These are phyloP conservation scores for Panopea generosa DNA, from an alignment of 2,888 invertebrate genomes.

Conservation along the genomic window DNA sequence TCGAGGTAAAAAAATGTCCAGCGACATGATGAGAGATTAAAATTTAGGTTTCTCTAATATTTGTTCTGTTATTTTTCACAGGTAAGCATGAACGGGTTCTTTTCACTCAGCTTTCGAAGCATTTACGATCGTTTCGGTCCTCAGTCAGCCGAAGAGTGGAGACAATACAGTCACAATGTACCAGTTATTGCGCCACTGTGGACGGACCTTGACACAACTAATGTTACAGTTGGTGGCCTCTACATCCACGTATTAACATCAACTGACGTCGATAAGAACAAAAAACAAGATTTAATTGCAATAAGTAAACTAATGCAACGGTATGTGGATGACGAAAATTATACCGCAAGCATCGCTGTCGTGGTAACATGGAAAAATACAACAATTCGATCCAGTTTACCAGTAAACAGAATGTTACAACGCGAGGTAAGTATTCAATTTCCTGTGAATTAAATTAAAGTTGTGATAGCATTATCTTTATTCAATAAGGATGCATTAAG, in stretches of 20 bases:
- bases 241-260: background rate
- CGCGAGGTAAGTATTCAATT: too few relatives aligned
- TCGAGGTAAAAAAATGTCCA: too few relatives aligned
- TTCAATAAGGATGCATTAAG: too few relatives aligned
- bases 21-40: too few relatives aligned
- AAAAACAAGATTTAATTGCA: background rate
- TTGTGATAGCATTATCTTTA: too few relatives aligned
- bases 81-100: constrained; percentile 5
- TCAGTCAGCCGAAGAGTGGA: background rate
- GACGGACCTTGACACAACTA: constrained; percentile 6
- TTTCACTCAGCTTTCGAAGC: background rate
- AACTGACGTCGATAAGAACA: too few relatives aligned
- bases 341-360: background rate
- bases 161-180: background rate
- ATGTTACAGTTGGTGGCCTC: constrained; percentile 1
- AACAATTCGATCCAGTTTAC: background rate
- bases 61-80: too few relatives aligned
- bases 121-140: background rate
- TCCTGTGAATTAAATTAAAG: too few relatives aligned
- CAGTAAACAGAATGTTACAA: too few relatives aligned
- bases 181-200: constrained; percentile 4
- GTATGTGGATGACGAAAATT: background rate
- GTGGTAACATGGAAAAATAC: constrained; percentile 6
- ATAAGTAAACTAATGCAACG: background rate
- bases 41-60: too few relatives aligned